Evolutionary conservation across 2,888 invertebrate genomes (phyloP).

Genomic region (Xestia xanthographa): DNA sequence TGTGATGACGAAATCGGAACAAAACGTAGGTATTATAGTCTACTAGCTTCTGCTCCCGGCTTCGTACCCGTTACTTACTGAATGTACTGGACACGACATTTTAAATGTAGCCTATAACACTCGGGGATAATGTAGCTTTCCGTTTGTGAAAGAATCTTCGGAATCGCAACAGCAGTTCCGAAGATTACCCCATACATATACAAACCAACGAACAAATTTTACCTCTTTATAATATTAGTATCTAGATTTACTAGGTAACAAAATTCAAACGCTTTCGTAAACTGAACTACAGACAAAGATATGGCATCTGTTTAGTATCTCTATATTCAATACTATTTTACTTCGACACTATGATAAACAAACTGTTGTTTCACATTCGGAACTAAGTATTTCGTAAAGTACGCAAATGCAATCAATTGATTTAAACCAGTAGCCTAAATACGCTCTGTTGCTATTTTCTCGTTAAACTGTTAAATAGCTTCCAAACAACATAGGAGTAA

Average conservation of each 20-base stretch:
- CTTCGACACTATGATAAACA: conserved; percentile 27
- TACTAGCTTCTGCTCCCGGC: background rate
- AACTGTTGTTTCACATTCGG: conserved; percentile 28
- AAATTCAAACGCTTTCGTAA: conserved; percentile 11
- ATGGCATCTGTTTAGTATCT: conserved; percentile 25
- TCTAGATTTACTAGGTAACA: background rate
- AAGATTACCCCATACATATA: no score
- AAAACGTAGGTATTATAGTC: background rate
- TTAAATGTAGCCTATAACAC: no score
- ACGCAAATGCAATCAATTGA: conserved; percentile 26
- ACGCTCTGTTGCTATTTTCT: background rate
- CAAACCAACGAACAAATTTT: no score
- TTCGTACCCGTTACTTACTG: no score
- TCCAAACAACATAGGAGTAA: background rate
- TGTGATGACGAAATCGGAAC: background rate
- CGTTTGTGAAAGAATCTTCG: no score
- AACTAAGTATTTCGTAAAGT: conserved; percentile 33
- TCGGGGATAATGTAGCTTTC: no score
- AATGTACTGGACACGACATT: no score
- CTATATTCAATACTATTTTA: conserved; percentile 32
- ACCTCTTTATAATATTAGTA: no score
- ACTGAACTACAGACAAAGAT: conserved; percentile 2
- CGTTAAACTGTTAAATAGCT: background rate
- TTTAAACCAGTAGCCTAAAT: conserved; percentile 12
- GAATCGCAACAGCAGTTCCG: no score